phyloP scores from a whole-genome alignment of 2,797 vertebrate species.

The Tarsius wallacei region DNA sequence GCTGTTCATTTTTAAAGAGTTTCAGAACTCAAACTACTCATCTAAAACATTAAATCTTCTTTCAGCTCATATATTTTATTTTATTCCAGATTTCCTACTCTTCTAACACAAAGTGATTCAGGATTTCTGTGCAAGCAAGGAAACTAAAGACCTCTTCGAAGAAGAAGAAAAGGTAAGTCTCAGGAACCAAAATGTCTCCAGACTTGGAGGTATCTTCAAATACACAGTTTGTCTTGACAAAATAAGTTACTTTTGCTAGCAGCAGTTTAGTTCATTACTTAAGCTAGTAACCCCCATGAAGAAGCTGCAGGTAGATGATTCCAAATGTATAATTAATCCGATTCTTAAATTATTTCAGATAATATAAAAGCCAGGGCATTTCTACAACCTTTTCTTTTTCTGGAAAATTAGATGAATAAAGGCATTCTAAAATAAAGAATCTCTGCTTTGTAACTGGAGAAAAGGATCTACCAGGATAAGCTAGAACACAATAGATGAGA shows the following conservation, averaged over 20 bases:
- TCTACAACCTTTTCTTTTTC: background rate
- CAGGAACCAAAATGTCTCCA: background rate
- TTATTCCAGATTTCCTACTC: constrained; percentile 83
- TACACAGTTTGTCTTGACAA: background rate
- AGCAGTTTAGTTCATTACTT: background rate
- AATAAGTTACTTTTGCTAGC: background rate
- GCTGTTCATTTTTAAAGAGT: background rate
- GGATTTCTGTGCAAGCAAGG: constrained; percentile 7
- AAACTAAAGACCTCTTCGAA: background rate
- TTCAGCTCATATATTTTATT: constrained; percentile 43
- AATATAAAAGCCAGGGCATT: background rate
- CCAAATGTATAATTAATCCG: background rate
- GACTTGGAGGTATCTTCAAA: background rate
- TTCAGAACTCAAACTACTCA: background rate
- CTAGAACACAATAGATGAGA: background rate
- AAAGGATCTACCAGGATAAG: constrained; percentile 2
- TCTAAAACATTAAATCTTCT: background rate
- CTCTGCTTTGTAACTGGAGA: background rate
- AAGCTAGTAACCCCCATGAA: background rate
- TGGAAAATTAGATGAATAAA: constrained; percentile 48
- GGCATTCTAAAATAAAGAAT: constrained; percentile 30
- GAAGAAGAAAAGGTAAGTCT: constrained; percentile 88
- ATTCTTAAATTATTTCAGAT: background rate
- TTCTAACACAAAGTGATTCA: background rate
- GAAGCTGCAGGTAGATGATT: background rate